phyloP scores from a whole-genome alignment of 2,113 vertebrate genomes.

The Clupea harengus region DNA sequence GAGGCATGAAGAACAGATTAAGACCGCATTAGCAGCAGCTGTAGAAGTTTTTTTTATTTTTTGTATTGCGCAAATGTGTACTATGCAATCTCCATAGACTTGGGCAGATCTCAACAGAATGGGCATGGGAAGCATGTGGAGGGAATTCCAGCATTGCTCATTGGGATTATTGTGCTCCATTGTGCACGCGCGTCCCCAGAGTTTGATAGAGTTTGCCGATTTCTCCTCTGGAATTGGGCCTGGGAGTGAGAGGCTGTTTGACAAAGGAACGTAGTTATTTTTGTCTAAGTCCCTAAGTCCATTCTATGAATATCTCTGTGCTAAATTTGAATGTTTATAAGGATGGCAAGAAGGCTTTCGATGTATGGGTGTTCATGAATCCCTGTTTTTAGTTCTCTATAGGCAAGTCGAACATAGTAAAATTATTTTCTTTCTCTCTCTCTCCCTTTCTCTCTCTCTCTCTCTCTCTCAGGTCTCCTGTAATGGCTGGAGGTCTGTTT shows the following conservation, averaged over 20 bases:
- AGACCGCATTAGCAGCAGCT: slow-evolving; percentile 21
- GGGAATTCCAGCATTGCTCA: neutral
- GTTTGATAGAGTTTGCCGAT: neutral
- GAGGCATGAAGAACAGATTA: slow-evolving; percentile 16
- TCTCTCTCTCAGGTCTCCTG: slow-evolving; percentile 78
- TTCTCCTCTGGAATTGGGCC: neutral
- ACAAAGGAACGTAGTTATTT: neutral
- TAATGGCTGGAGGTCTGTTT: slow-evolving; percentile 89
- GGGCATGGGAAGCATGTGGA: neutral
- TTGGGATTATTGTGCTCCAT: neutral
- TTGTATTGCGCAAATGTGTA: neutral
- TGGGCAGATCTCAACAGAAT: neutral
- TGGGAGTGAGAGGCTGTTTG: neutral
- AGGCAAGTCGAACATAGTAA: neutral
- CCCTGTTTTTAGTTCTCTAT: neutral
- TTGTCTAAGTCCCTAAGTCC: neutral
- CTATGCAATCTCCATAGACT: neutral
- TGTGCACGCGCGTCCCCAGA: neutral
- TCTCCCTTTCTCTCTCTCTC: neutral
- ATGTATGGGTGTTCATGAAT: neutral
- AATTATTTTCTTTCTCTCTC: neutral
- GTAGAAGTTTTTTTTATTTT: neutral
- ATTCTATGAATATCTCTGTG: neutral
- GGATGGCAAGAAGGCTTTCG: neutral
- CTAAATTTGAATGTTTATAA: neutral